Evolutionary conservation across 1,140 invertebrate genomes (phyloP), one percentile per base, ranked within the genome.

Genomic region (Drosophila elegans): DNA sequence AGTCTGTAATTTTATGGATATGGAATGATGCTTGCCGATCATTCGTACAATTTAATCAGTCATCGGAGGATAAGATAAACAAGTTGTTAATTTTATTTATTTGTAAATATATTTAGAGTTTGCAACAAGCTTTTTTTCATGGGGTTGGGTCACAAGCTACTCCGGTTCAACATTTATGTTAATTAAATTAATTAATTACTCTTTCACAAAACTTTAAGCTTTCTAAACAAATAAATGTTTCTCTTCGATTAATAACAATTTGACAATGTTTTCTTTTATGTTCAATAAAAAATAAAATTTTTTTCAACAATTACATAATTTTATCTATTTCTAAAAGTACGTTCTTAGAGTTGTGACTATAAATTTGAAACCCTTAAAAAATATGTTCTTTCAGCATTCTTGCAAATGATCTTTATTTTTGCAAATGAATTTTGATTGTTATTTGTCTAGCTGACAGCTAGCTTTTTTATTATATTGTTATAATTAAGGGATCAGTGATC

Each of bases 401-500:
- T 27, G 2, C 11, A 21, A 21, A 1, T 21, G 16, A 21, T 21
- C 16, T 0, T 21, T 21, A 21, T 21, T 21, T 21, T 21, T 21
- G 16, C 16, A 21, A 21, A 1, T 0, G 5, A 5, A 2, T 49
- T 13, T 2, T 32, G 6, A 2, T 32, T 32, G 10, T 7, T 48
- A 1, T 29, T 4, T 1, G 29, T 32, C 5, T 5, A 5, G 6
- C 6, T 32, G 4, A 6, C 1, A 32, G 5, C 1, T 32, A 6
- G 1, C 29, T 32, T 32, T 6, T 29, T 29, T 29, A 5, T 0
- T 21, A 21, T 7, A n/a, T 49, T 49, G 21, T 7, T 4, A 16
- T 16, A 53, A 27, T 62, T 13, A 21, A 32, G 36, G 16, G 44
- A 63, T 63, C 27, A 25, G 1, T 64, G n/a, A 66, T 66, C 29